These are phyloP conservation scores for Thereva nobilitata DNA, from an alignment of 2,888 invertebrate genomes.

Conservation along the genomic window DNA sequence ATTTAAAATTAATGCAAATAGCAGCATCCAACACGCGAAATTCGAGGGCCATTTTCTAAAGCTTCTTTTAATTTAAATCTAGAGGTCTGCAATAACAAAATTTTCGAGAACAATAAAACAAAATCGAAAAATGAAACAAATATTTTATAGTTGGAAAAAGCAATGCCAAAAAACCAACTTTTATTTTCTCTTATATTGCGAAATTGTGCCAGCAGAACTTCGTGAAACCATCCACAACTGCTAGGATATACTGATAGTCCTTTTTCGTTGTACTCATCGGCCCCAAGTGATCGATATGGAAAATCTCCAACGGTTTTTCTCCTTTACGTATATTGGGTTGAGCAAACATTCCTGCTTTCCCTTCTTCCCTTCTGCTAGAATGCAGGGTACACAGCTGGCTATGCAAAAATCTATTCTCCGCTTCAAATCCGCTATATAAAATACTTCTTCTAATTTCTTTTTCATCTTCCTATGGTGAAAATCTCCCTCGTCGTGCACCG, in stretches of 20 bases:
- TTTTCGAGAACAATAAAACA: no score
- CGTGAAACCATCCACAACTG: slow-evolving; percentile 43
- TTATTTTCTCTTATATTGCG: no score
- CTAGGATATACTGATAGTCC: background rate
- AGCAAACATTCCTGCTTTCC: slow-evolving; percentile 50
- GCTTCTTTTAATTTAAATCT: no score
- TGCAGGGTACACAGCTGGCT: slow-evolving; percentile 39
- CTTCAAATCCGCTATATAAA: slow-evolving; percentile 23
- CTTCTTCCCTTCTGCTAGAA: slow-evolving; percentile 44
- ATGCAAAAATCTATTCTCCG: slow-evolving; percentile 28
- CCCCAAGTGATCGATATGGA: background rate
- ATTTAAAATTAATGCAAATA: no score
- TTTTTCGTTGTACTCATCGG: background rate
- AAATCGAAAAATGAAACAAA: no score
- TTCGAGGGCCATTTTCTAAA: no score
- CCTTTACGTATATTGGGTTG: slow-evolving; percentile 49
- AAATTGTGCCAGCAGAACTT: slow-evolving; percentile 46
- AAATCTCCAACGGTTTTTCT: slow-evolving; percentile 40
- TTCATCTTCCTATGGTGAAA: slow-evolving; percentile 37
- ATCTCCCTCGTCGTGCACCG: slow-evolving; percentile 41
- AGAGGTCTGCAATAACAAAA: no score
- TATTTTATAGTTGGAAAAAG: no score
- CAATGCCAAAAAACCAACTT: no score
- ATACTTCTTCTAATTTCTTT: background rate
- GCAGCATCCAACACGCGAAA: no score